Evolutionary conservation across 37 sponge, comb jelly and placozoan genomes (phyloP).

Genomic region (Spongia lamella): DNA sequence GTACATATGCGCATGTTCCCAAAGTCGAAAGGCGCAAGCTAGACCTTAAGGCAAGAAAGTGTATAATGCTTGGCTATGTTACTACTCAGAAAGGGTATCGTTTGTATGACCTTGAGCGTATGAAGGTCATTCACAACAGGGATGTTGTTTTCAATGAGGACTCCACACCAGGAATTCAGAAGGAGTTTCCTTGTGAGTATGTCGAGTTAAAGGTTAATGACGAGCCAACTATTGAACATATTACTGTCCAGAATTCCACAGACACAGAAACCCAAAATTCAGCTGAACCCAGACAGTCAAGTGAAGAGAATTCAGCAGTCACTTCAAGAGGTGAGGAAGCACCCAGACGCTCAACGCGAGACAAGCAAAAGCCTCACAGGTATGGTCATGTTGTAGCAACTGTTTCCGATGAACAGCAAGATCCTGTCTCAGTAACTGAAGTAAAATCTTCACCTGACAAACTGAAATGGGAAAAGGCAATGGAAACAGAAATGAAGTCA

Average conservation of each 20-base stretch:
- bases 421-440: conserved; percentile 22
- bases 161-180: not conserved
- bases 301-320: not conserved
- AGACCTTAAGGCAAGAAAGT: conserved; percentile 29
- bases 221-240: not conserved
- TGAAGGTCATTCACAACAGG: conserved; percentile 23
- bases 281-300: not conserved
- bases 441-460: conserved; percentile 19
- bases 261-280: not conserved
- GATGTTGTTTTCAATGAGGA: conserved; percentile 35
- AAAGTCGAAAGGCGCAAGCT: conserved; percentile 17
- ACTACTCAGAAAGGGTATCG: conserved; percentile 27
- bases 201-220: not conserved
- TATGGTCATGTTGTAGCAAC: conserved; percentile 11
- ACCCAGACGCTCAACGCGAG: conserved; percentile 7
- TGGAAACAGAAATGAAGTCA: conserved; percentile 48
- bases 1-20: conserved; percentile 35
- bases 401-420: not conserved
- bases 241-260: not conserved
- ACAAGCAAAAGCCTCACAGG: conserved; percentile 17
- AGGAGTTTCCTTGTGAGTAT: not conserved
- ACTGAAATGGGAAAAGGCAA: conserved; percentile 30
- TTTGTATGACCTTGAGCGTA: conserved; percentile 28
- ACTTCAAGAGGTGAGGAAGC: not conserved
- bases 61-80: conserved; percentile 40